Evolutionary conservation across 2,797 vertebrate genomes (phyloP), one percentile per base, ranked within the genome.

Genomic region (Geotrypetes seraphini): DNA sequence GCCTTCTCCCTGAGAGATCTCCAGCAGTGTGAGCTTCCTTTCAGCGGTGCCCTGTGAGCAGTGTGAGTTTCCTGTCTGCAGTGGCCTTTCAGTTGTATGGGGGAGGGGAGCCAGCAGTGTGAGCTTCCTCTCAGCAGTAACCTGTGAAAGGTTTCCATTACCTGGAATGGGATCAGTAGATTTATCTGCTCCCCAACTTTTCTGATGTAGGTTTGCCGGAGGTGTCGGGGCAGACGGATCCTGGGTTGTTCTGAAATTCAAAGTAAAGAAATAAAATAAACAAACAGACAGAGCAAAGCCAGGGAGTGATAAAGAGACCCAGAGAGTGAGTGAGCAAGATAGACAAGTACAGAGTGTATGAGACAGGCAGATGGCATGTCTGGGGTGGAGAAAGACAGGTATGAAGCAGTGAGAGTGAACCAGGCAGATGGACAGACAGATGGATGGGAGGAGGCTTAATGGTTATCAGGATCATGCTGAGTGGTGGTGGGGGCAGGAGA

Each of bases 131-230:
- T 9, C 8, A 7, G 2, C 15, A 5, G 13, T 1, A 3, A 3
- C 11, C 7, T 22, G 12, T n/a, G n/a, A n/a, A n/a, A 1, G 12
- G 10, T 7, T 2, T 4, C 21, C 25, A 54, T 53, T 28, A 93
- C 91, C 87, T 91, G 89, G 73, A 93, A 95, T 36, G 91, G 88
- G 62, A 95, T 87, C 38, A 91, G 67, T 20, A 94, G 29, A 72
- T 95, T 95, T 59, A 95, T 44, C 28, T 77, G 82, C 32, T 94
- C 86, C 3, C 91, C 91, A 13, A 92, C 91, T 31, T 22, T 60
- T 13, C 17, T 71, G 46, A 92, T 63, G 37, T 78, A 81, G 16
- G 81, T 90, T 66, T 84, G 80, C 36, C 91, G 83, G 24, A 95
- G 79, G 1, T 89, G 71, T 12, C 89, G 87, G 5, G 91, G 91